Evolutionary conservation across 1,140 invertebrate species (phyloP), one percentile per base, ranked within the genome.

Genomic region (Heterodera carotae): DNA sequence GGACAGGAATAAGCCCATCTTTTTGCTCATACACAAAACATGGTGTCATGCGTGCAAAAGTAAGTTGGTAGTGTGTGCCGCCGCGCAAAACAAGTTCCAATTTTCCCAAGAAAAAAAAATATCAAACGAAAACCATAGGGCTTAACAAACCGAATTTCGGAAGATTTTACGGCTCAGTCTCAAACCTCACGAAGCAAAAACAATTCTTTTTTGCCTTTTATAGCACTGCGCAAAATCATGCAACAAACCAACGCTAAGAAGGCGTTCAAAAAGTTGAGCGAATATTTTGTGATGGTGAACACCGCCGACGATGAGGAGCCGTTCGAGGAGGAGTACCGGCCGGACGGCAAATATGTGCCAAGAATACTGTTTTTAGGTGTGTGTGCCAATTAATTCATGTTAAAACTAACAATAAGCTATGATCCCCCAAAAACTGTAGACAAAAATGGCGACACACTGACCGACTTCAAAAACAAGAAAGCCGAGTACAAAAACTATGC

Each of bases 401-500:
- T n/a, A n/a, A n/a, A n/a, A n/a, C n/a, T n/a, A n/a, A n/a, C n/a
- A n/a, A n/a, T n/a, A n/a, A n/a, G n/a, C n/a, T n/a, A n/a, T n/a
- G n/a, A n/a, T n/a, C n/a, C n/a, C 15, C n/a, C 18, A 33, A 64
- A 15, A 70, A 8, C 71, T 79, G 39, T 22, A 79, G 82, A 83
- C 78, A 83, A 84, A 73, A 83, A 84, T 62, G 82, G 82, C 34
- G 82, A 83, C 59, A 59, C 64, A 22, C 56, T 83, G 18, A 34
- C 31, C 27, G 34, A 84, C 34, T 85, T 87, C 77, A 87, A 84
- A 66, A 87, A 87, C 75, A 87, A 86, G 74, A 87, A 87, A 59
- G 85, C 86, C 56, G 85, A 87, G 75, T 87, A 88, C 84, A 88
- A 87, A 67, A 87, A 87, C 76, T 87, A 87, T 76, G 78, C 78